A percentile compares a stretch with the other conserved stretches of the same genome.
Conservation (phyloP, 2,797 vertebrate species). For the Rhabdomys pumilio region DNA sequence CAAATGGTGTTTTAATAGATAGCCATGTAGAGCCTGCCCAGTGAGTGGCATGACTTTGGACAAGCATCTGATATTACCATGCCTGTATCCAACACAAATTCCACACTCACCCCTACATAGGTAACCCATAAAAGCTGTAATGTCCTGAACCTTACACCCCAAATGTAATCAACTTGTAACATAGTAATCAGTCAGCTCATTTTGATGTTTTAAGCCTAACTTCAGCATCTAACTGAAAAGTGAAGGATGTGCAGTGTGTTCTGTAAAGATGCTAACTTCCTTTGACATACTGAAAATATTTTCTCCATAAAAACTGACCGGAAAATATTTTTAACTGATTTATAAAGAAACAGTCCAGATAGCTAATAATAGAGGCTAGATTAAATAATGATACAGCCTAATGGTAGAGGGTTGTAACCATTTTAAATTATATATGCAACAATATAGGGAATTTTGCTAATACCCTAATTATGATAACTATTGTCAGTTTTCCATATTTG, state of each 20-base stretch:
- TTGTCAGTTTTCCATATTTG: neutral
- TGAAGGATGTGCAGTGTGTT: neutral
- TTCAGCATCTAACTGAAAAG: constrained; percentile 58
- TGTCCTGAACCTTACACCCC: constrained; percentile 39
- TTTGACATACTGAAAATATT: constrained; percentile 3
- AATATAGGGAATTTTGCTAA: neutral
- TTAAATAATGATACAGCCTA: neutral
- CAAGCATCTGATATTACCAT: neutral
- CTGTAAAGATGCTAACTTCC: neutral
- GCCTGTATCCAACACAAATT: neutral
- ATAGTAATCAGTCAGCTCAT: constrained; percentile 55
- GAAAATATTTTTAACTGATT: constrained; percentile 33
- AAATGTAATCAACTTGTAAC: constrained; percentile 68
- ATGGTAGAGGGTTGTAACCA: neutral
- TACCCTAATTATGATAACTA: constrained; percentile 8
- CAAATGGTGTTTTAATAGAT: neutral
- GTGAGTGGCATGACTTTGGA: neutral
- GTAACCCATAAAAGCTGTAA: neutral
- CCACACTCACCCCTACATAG: neutral
- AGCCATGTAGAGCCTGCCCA: neutral
- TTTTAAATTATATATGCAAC: neutral
- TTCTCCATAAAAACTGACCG: neutral
- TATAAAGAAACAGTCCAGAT: constrained; percentile 58
- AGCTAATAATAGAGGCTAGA: constrained; percentile 1
- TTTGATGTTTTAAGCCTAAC: constrained; percentile 63